phyloP scores from a whole-genome alignment of 2,888 invertebrate genomes.

The Drosophila paranaensis region DNA sequence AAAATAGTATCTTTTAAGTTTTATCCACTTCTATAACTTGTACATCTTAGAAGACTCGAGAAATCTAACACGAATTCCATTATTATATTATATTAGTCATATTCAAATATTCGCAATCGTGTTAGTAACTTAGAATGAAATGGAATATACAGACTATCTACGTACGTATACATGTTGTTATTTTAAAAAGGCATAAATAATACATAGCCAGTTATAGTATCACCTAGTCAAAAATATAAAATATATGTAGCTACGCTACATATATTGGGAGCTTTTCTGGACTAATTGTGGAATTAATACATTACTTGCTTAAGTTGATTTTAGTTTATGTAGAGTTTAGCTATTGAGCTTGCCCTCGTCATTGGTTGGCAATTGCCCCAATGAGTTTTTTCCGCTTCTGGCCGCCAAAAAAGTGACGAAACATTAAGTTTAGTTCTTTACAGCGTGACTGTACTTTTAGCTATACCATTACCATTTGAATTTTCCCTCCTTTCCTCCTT shows the following conservation, averaged over 20 bases:
- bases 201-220: background rate
- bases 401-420: slow-evolving; percentile 22
- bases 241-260: too few species aligned
- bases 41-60: too few species aligned
- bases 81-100: too few species aligned
- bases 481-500: background rate
- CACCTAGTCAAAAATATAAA: too few species aligned
- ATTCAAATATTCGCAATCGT: too few species aligned
- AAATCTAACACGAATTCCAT: too few species aligned
- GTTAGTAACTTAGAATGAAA: too few species aligned
- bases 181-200: too few species aligned
- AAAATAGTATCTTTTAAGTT: background rate
- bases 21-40: too few species aligned
- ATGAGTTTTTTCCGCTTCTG: background rate
- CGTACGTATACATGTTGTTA: too few species aligned
- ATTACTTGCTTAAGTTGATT: background rate
- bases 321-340: background rate
- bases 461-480: slow-evolving; percentile 52
- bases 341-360: background rate
- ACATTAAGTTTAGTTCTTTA: slow-evolving; percentile 56
- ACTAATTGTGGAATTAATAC: background rate
- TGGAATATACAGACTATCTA: too few species aligned
- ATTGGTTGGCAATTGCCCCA: too few species aligned
- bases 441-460: slow-evolving; percentile 60
- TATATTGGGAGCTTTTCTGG: background rate